A percentile compares a stretch with the other conserved stretches of the same genome.
These are phyloP conservation scores for Pandemis cinnamomeana DNA, from an alignment of 2,888 invertebrate species.

Conservation along the genomic window DNA sequence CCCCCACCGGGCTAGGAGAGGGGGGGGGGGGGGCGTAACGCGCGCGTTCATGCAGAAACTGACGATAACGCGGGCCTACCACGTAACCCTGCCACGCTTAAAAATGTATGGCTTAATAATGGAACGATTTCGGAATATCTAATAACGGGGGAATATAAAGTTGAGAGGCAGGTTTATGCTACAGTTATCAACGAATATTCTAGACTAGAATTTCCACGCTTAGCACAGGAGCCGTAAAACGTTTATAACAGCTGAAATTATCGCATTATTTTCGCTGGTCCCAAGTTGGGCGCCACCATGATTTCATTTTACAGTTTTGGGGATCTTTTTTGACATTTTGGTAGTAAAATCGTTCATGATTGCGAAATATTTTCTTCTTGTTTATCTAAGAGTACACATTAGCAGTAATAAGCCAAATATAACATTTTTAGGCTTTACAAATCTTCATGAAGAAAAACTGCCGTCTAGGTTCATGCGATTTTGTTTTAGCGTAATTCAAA, in stretches of 20 bases:
- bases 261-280: not conserved
- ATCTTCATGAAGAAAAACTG: too few species aligned
- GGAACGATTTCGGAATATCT: constrained; percentile 45
- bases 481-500: too few species aligned
- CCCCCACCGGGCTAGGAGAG: constrained; percentile 48
- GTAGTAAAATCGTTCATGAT: too few species aligned
- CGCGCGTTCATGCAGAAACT: constrained; percentile 83
- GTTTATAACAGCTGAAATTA: not conserved
- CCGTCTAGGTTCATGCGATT: too few species aligned
- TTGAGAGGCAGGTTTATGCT: constrained; percentile 1
- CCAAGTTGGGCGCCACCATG: not conserved
- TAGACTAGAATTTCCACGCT: not conserved
- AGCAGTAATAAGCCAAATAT: too few species aligned
- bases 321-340: too few species aligned
- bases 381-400: too few species aligned
- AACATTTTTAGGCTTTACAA: too few species aligned
- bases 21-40: constrained; percentile 64
- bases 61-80: constrained; percentile 83
- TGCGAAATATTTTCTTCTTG: too few species aligned
- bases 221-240: not conserved
- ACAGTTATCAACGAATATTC: not conserved
- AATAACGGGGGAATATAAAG: constrained; percentile 8
- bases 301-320: too few species aligned
- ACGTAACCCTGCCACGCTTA: constrained; percentile 79
- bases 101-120: constrained; percentile 81